phyloP scores from a whole-genome alignment of 2,888 invertebrate genomes.

The Asteroscopus sphinx region DNA sequence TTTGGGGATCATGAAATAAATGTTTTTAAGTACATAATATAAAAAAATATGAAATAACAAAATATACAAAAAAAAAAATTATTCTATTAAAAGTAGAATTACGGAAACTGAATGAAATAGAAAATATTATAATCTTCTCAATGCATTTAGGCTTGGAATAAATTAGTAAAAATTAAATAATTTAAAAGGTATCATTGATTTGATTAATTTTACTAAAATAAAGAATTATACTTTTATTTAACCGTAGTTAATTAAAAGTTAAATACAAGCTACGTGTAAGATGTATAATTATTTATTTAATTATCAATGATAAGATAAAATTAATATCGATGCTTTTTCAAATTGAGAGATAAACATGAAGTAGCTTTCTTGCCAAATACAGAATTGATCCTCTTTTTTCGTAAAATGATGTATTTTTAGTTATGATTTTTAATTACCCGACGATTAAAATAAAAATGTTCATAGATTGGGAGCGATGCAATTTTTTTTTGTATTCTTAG shows the following conservation, averaged over 20 bases:
- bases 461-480: slow-evolving; percentile 67
- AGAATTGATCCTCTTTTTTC: slow-evolving; percentile 30
- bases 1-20: slow-evolving; percentile 27
- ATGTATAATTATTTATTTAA: no score
- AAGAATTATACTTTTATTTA: no score
- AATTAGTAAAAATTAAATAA: no score
- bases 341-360: not conserved
- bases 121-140: not conserved
- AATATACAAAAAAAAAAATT: not conserved
- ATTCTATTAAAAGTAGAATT: not conserved
- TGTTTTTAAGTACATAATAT: no score
- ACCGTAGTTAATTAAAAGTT: no score
- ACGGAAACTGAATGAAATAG: slow-evolving; percentile 1
- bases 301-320: no score
- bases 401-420: slow-evolving; percentile 1
- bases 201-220: no score
- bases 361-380: slow-evolving; percentile 61
- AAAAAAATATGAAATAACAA: no score
- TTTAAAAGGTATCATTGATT: no score
- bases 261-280: no score
- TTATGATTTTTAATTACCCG: slow-evolving; percentile 49
- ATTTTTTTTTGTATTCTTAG: slow-evolving; percentile 59
- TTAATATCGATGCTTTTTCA: not conserved
- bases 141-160: no score
- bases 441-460: slow-evolving; percentile 40